These are phyloP conservation scores for Eledona agricola DNA, from an alignment of 2,888 invertebrate genomes.

Conservation along the genomic window DNA sequence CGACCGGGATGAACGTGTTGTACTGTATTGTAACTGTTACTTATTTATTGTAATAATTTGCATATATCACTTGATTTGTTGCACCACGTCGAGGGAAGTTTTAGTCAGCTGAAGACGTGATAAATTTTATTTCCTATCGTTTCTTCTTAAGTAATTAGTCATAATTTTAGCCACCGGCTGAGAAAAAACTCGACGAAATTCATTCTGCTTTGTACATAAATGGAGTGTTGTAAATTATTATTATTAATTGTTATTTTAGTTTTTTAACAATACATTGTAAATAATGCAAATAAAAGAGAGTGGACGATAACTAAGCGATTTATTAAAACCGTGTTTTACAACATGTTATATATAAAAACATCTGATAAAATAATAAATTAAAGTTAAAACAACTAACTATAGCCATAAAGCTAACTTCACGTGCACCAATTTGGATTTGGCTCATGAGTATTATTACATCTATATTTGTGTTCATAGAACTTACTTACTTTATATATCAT, in stretches of 20 bases:
- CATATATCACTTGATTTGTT: conserved; percentile 27
- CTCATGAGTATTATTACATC: conserved; percentile 19
- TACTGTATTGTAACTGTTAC: conserved; percentile 28
- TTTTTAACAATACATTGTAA: conserved; percentile 24
- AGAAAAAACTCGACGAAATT: conserved; percentile 19
- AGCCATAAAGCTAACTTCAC: conserved; percentile 14
- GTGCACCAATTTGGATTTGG: conserved; percentile 16
- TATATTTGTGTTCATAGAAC: conserved; percentile 85
- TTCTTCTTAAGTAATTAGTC: conserved; percentile 16
- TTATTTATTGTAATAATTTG: conserved; percentile 29
- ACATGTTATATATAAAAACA: conserved; percentile 23
- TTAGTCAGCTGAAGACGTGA: conserved; percentile 31
- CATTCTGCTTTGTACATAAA: conserved; percentile 28
- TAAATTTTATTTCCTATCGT: conserved; percentile 23
- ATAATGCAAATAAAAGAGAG: no score
- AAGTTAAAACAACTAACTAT: conserved; percentile 6
- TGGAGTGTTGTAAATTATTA: conserved; percentile 33
- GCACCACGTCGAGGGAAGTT: conserved; percentile 13
- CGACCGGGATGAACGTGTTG: conserved; percentile 24
- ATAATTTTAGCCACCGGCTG: conserved; percentile 22
- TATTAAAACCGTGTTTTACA: conserved; percentile 13
- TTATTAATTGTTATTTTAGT: conserved; percentile 29
- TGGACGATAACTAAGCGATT: no score
- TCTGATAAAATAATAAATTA: conserved; percentile 24
- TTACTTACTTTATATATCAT: conserved; percentile 94